A percentile compares a stretch with the other conserved stretches of the same genome.
Conservation (phyloP, 2,113 vertebrate species). For the Gasterosteus nipponicus region DNA sequence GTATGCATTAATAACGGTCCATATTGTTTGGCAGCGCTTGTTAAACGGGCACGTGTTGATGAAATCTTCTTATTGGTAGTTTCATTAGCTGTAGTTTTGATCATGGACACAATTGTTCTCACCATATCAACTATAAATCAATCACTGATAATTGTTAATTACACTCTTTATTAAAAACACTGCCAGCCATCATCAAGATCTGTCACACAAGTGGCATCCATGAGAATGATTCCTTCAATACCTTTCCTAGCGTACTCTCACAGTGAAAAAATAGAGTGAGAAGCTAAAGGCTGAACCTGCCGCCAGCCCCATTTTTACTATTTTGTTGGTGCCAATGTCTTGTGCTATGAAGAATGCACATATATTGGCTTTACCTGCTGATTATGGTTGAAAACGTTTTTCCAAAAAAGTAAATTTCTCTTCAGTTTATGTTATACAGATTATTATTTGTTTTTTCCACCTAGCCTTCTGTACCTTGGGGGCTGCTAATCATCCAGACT, state of each 20-base stretch:
- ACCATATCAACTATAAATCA: constrained; percentile 4
- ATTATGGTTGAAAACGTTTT: background rate
- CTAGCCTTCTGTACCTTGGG: background rate
- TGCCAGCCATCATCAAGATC: constrained; percentile 14
- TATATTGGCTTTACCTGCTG: background rate
- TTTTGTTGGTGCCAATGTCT: background rate
- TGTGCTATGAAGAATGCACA: background rate
- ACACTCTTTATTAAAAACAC: constrained; percentile 27
- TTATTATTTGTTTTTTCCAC: background rate
- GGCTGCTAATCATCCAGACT: background rate
- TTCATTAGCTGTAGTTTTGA: constrained; percentile 13
- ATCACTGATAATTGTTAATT: constrained; percentile 21
- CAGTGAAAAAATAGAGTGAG: constrained; percentile 39
- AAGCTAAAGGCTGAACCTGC: constrained; percentile 32
- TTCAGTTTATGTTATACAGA: background rate
- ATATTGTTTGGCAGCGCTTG: background rate
- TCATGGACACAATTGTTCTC: background rate
- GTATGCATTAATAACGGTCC: background rate
- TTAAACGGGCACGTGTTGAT: constrained; percentile 9
- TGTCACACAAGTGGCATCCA: constrained; percentile 3
- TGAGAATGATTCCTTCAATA: background rate
- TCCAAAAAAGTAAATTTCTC: background rate
- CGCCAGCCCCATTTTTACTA: constrained; percentile 51
- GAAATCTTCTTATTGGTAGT: constrained; percentile 15
- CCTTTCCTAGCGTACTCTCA: background rate